Percentiles rank a stretch among this genome's conserved stretches.
These are phyloP conservation scores for Holotrichia oblita DNA, from an alignment of 1,140 invertebrate genomes.

Conservation along the genomic window DNA sequence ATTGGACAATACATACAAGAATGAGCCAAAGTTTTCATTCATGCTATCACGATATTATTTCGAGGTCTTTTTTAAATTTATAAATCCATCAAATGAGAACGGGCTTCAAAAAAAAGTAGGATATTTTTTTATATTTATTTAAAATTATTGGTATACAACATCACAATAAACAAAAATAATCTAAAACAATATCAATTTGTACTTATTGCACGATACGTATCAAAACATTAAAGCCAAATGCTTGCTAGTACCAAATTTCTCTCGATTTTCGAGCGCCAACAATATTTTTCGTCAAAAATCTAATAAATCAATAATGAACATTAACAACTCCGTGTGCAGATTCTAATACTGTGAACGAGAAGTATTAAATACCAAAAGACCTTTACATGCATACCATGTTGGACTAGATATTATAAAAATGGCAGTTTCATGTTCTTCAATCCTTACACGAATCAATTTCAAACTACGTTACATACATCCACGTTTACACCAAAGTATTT, in stretches of 20 bases:
- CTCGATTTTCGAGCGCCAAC: not conserved
- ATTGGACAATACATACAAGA: too few relatives aligned
- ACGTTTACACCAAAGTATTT: slow-evolving; percentile 66
- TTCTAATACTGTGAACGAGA: slow-evolving; percentile 30
- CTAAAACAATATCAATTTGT: slow-evolving; percentile 34
- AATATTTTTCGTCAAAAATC: slow-evolving; percentile 20
- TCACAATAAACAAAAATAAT: slow-evolving; percentile 33
- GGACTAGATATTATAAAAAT: slow-evolving; percentile 36
- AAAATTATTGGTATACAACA: slow-evolving; percentile 34
- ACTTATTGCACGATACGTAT: slow-evolving; percentile 40
- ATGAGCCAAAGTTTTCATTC: too few relatives aligned
- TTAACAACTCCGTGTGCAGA: slow-evolving; percentile 24
- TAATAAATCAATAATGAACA: slow-evolving; percentile 18
- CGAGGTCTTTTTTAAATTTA: too few relatives aligned
- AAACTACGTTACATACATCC: slow-evolving; percentile 62
- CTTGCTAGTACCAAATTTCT: slow-evolving; percentile 12
- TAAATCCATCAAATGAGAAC: too few relatives aligned
- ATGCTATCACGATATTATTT: too few relatives aligned
- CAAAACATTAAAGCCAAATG: slow-evolving; percentile 22
- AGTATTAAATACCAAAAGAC: slow-evolving; percentile 25
- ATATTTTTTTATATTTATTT: slow-evolving; percentile 32
- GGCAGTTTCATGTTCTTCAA: slow-evolving; percentile 27
- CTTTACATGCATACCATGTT: slow-evolving; percentile 18
- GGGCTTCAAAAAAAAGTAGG: not conserved
- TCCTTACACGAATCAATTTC: not conserved